These are phyloP conservation scores for Aurelia sp. DNA, from an alignment of 30 jellyfish, hydroid and myxozoan genomes.

Conservation along the genomic window DNA sequence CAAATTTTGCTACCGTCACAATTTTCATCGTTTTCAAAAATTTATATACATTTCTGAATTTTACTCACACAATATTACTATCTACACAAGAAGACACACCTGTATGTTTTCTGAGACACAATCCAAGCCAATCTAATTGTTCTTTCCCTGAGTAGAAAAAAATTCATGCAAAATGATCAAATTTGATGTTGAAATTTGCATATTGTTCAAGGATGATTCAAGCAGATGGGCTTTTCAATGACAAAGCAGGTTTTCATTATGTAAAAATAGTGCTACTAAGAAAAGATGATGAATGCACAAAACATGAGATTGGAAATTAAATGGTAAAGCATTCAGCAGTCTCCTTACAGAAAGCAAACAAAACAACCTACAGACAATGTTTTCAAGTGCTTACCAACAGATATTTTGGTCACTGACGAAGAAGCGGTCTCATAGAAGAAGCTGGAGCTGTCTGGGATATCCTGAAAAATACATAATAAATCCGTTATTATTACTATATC, in stretches of 20 bases:
- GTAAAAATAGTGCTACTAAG: too few species aligned
- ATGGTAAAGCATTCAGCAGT: too few species aligned
- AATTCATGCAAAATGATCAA: neutral
- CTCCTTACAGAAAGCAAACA: too few species aligned
- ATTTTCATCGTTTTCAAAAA: too few species aligned
- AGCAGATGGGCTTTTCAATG: too few species aligned
- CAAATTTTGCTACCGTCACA: too few species aligned
- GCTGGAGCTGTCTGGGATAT: slow-evolving; percentile 53
- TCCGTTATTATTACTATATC: neutral
- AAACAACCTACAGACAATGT: too few species aligned
- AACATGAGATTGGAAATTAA: too few species aligned
- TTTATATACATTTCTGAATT: neutral
- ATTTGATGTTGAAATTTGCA: neutral
- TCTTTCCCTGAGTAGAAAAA: neutral
- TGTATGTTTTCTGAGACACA: neutral
- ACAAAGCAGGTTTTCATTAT: too few species aligned
- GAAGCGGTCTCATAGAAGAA: slow-evolving; percentile 51
- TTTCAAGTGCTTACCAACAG: slow-evolving; percentile 29
- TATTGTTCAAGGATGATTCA: too few species aligned
- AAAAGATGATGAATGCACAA: too few species aligned
- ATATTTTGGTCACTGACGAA: slow-evolving; percentile 47
- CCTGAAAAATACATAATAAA: slow-evolving; percentile 22
- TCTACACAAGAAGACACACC: too few species aligned
- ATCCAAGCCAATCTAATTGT: slow-evolving; percentile 7
- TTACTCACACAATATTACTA: neutral